phyloP scores from a whole-genome alignment of 2,113 vertebrate genomes.

The Campylomormyrus numenius region DNA sequence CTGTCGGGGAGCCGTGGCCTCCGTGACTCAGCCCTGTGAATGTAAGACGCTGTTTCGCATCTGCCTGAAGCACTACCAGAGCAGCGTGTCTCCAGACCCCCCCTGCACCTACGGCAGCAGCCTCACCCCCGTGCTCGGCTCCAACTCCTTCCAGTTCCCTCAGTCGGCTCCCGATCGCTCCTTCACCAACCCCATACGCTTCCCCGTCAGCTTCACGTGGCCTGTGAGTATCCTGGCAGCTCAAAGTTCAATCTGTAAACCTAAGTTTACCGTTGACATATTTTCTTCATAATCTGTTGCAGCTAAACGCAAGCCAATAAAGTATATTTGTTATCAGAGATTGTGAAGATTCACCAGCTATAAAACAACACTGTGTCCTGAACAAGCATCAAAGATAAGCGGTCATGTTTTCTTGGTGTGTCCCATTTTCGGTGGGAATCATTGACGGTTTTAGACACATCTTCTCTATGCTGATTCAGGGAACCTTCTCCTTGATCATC shows the following conservation, averaged over 20 bases:
- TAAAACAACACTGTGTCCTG: not conserved
- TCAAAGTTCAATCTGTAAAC: not conserved
- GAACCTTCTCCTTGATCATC: constrained; percentile 95
- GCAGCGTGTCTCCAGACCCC: constrained; percentile 89
- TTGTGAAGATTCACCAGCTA: not conserved
- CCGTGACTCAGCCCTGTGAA: constrained; percentile 77
- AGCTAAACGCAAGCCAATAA: not conserved
- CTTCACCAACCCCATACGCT: not conserved
- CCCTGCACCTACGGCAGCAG: constrained; percentile 92
- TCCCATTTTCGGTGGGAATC: not conserved
- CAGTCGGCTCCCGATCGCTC: not conserved
- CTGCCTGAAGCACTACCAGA: constrained; percentile 95
- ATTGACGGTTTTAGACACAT: constrained; percentile 51
- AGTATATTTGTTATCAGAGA: not conserved
- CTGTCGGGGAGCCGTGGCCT: constrained; percentile 35
- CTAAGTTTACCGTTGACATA: not conserved
- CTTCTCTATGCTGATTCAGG: constrained; percentile 88
- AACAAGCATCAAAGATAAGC: not conserved
- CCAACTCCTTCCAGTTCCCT: not conserved
- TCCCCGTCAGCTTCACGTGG: not conserved
- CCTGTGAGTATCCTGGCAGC: not conserved
- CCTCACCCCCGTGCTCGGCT: constrained; percentile 32
- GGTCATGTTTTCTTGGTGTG: not conserved
- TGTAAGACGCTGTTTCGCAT: constrained; percentile 95
- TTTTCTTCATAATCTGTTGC: not conserved